Evolutionary conservation across 2,888 invertebrate genomes (phyloP).

Genomic region (Pilophorus perplexus): DNA sequence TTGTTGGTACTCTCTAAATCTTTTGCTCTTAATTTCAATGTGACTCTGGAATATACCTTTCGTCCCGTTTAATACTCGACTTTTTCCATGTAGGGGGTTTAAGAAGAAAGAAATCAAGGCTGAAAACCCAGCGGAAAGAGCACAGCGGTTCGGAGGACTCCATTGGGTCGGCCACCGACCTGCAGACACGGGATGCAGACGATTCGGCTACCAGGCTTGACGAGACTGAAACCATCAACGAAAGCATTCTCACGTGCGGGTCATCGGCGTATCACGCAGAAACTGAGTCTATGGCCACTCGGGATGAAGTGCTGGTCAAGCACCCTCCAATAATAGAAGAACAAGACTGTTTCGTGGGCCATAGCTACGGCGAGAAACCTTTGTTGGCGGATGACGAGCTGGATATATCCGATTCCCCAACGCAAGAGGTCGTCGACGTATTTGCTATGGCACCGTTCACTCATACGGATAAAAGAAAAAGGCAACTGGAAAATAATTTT

Average conservation of each 20-base stretch:
- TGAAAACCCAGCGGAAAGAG: conserved; percentile 27
- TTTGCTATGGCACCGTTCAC: conserved; percentile 68
- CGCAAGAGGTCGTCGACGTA: conserved; percentile 57
- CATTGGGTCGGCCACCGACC: conserved; percentile 70
- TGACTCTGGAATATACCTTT: too few relatives aligned
- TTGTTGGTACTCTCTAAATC: too few relatives aligned
- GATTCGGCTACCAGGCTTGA: conserved; percentile 56
- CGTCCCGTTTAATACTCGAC: too few relatives aligned
- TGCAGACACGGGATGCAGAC: conserved; percentile 58
- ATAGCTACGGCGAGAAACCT: conserved; percentile 73
- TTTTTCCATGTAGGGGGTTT: conserved; percentile 18
- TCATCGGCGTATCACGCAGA: conserved; percentile 71
- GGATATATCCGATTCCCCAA: conserved; percentile 57
- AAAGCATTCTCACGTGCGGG: conserved; percentile 64
- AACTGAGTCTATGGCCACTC: conserved; percentile 61
- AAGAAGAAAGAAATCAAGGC: conserved; percentile 38
- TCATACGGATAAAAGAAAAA: conserved; percentile 48
- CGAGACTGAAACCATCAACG: conserved; percentile 60
- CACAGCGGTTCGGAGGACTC: conserved; percentile 60
- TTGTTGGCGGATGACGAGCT: conserved; percentile 73
- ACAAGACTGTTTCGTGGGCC: conserved; percentile 63
- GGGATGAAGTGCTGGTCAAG: conserved; percentile 53
- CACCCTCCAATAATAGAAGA: conserved; percentile 53
- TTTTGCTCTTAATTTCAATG: too few relatives aligned
- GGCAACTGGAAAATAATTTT: conserved; percentile 13